Evolutionary conservation across 2,113 vertebrate species (phyloP).

Genomic region (Dipodomys spectabilis): DNA sequence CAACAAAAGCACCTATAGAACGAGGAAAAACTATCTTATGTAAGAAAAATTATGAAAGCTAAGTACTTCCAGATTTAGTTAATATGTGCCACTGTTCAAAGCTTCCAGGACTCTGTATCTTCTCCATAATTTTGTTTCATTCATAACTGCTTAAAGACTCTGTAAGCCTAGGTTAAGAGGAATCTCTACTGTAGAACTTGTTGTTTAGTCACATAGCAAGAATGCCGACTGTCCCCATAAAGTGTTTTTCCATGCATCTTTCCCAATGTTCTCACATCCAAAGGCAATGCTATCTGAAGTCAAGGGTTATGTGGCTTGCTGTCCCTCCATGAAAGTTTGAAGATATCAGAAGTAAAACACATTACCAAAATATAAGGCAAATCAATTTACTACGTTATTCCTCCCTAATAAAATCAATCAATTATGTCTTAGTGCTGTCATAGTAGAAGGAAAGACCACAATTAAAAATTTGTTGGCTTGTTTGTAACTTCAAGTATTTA

Average conservation of each 20-base stretch:
- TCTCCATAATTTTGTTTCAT: background rate
- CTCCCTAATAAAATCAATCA: background rate
- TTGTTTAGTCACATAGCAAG: background rate
- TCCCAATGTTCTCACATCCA: too few species aligned
- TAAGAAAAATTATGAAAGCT: background rate
- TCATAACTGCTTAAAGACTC: background rate
- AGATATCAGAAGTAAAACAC: background rate
- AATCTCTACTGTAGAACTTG: background rate
- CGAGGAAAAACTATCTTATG: background rate
- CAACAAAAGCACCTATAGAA: background rate
- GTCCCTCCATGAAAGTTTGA: background rate
- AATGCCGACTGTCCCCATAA: background rate
- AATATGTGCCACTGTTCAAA: background rate
- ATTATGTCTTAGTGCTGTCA: background rate
- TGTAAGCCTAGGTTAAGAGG: background rate
- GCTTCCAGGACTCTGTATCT: background rate
- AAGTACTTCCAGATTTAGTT: background rate
- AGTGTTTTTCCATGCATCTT: background rate
- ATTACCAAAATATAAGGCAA: background rate
- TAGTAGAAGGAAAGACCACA: background rate
- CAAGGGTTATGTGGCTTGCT: background rate
- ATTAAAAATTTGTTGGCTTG: background rate
- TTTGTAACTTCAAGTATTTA: conserved; percentile 16
- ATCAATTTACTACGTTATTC: background rate
- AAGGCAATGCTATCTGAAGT: too few species aligned